phyloP scores from a whole-genome alignment of 1,140 invertebrate species.

The Zaprionus taronus region DNA sequence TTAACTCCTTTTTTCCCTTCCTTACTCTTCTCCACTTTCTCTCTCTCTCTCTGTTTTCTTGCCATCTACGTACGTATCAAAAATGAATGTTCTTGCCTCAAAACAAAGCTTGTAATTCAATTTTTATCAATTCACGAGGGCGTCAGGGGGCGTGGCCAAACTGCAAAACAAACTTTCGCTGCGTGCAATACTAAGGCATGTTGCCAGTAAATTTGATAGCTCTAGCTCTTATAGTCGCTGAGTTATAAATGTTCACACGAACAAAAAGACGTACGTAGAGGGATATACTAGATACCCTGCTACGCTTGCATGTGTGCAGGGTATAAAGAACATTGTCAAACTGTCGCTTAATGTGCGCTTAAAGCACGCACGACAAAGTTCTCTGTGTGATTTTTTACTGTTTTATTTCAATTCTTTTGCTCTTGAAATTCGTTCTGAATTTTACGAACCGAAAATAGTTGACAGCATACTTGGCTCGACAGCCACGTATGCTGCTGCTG shows the following conservation, averaged over 20 bases:
- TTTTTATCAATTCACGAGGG: no score
- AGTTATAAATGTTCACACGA: neutral
- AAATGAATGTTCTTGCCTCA: no score
- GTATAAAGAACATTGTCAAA: neutral
- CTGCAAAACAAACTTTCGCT: neutral
- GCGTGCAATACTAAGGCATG: neutral
- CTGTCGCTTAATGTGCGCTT: neutral
- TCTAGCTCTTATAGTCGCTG: neutral
- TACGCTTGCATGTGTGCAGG: neutral
- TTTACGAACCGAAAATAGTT: conserved; percentile 7
- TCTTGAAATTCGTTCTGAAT: neutral
- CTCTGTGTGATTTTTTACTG: conserved; percentile 1
- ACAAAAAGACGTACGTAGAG: neutral
- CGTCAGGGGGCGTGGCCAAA: neutral
- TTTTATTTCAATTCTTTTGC: neutral
- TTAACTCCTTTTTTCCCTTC: no score
- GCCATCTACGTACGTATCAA: no score
- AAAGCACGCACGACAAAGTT: neutral
- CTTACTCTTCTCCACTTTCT: no score
- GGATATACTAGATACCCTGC: neutral
- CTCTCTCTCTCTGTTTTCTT: no score
- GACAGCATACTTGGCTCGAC: conserved; percentile 2
- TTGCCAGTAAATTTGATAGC: neutral
- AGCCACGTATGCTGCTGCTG: neutral
- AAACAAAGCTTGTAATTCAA: no score